These are phyloP conservation scores for Lepidochrysops patricia DNA, from an alignment of 2,888 invertebrate genomes.

Conservation along the genomic window DNA sequence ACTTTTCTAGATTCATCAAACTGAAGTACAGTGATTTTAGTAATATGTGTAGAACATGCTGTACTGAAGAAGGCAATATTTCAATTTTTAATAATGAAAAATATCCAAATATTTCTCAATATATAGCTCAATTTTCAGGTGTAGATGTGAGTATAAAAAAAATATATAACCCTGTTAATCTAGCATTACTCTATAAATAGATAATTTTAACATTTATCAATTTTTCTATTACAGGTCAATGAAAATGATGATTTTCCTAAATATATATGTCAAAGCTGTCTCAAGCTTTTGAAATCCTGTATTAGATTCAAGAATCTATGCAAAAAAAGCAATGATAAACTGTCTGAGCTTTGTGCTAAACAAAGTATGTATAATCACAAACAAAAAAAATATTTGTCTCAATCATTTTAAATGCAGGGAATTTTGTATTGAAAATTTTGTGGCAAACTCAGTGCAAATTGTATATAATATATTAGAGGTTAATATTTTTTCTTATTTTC, in stretches of 20 bases:
- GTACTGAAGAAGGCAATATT: conserved; percentile 45
- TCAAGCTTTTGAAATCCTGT: conserved; percentile 56
- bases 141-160: conserved; percentile 41
- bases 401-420: not conserved
- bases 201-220: too few relatives aligned
- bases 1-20: conserved; percentile 32
- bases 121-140: conserved; percentile 53
- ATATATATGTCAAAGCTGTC: conserved; percentile 53
- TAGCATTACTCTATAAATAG: too few relatives aligned
- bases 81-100: conserved; percentile 52
- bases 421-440: too few relatives aligned
- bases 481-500: not conserved
- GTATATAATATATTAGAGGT: too few relatives aligned
- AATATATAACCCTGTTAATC: too few relatives aligned
- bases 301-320: conserved; percentile 60
- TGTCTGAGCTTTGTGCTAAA: conserved; percentile 43
- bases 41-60: conserved; percentile 51
- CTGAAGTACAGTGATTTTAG: conserved; percentile 22
- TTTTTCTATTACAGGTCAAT: conserved; percentile 35
- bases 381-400: not conserved
- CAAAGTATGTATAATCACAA: conserved; percentile 38
- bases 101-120: conserved; percentile 50
- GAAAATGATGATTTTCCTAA: conserved; percentile 45
- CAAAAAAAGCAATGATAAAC: conserved; percentile 42
- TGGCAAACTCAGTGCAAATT: too few relatives aligned